Percentiles rank a stretch among this genome's conserved stretches.
Conservation (phyloP, 1,140 invertebrate species). For the Galleria mellonella region DNA sequence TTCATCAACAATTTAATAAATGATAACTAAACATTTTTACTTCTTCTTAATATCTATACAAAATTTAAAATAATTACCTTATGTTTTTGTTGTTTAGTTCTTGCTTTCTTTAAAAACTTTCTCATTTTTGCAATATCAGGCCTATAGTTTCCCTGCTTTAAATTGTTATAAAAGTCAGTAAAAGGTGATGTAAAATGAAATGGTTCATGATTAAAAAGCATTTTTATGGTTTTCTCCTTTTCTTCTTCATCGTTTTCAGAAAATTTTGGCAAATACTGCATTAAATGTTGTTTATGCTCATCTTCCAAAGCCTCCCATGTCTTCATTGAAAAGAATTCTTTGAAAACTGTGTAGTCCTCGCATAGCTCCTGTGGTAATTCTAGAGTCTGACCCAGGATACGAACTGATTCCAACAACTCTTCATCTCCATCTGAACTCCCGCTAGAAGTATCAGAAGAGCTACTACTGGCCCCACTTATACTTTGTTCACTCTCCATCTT, state of each 20-base stretch:
- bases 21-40: conserved; percentile 1
- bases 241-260: conserved; percentile 79
- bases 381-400: conserved; percentile 68
- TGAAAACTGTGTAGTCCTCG: conserved; percentile 78
- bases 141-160: conserved; percentile 81
- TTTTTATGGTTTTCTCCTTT: conserved; percentile 79
- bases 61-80: conserved; percentile 35
- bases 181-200: conserved; percentile 84
- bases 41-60: background rate
- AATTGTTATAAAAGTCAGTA: conserved; percentile 78
- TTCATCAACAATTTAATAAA: too few species aligned
- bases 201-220: conserved; percentile 80
- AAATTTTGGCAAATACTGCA: conserved; percentile 80
- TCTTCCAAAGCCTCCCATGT: conserved; percentile 79
- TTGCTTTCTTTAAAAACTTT: conserved; percentile 61
- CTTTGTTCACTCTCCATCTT: conserved; percentile 66
- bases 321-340: conserved; percentile 78
- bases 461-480: conserved; percentile 57
- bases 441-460: conserved; percentile 55
- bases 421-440: conserved; percentile 68
- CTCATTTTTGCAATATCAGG: conserved; percentile 78
- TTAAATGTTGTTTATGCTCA: conserved; percentile 77
- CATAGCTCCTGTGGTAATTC: conserved; percentile 78
- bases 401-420: conserved; percentile 72
- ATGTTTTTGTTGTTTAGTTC: conserved; percentile 57